Evolutionary conservation across 2,113 vertebrate species (phyloP), one percentile per base, ranked within the genome.

Genomic region (Centropus unirufus): DNA sequence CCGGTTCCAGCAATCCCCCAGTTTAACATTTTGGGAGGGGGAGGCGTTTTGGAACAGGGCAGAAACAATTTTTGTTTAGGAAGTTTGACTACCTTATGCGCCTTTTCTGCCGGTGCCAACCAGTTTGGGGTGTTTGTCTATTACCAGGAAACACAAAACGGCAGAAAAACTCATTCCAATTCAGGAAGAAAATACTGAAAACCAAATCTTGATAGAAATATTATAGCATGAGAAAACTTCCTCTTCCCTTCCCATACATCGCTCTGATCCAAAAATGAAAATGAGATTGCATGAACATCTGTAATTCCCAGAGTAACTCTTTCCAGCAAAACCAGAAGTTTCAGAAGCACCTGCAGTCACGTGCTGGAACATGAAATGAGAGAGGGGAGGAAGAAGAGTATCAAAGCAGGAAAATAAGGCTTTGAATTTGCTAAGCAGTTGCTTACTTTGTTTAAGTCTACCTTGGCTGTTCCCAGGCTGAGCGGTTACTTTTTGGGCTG

Each of bases 11-110:
- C 66, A 59, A 32, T 24, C 36, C 86, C 80, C 59, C 16, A 54
- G n/a, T 77, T 91, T 46, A 81, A 70, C 64, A 72, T 84, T 84
- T 70, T 77, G 47, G 55, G 80, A 92, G 80, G 55, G 27, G 57
- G 32, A 81, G 24, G 54, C 18, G 8, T 87, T 68, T 85, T 92
- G 78, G 75, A 95, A 91, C 0, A 5, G 40, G 46, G 40, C 51
- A 90, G 29, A 90, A 82, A 40, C 6, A 1, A 69, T 83, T 70
- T 69, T 64, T 44, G 24, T 93, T 93, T 68, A 87, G 87, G 75
- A 95, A 83, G n/a, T 83, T 67, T 78, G 64, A 34, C 30, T 92
- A 59, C 81, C 87, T 95, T 87, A 61, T 62, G 54, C 69, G 54
- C 59, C 49, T 95, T 64, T 85, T 5, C 47, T 91, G 46, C 36